These are phyloP conservation scores for Oncorhynchus mykiss DNA, from an alignment of 2,113 vertebrate genomes.

Conservation along the genomic window DNA sequence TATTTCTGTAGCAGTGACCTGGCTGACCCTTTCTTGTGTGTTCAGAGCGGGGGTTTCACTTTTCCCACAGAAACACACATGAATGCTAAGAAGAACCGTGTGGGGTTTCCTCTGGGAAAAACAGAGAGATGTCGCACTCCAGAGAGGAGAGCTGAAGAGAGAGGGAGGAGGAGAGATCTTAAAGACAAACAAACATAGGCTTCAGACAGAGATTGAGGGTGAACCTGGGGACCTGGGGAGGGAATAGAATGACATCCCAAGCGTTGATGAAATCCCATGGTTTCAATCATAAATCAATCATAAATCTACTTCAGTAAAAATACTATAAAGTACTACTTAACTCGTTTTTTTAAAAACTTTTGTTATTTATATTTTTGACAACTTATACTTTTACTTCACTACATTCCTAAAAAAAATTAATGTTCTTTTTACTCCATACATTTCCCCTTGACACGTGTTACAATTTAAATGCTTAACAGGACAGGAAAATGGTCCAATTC, in stretches of 20 bases:
- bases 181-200: neutral
- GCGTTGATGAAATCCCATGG: constrained; percentile 19
- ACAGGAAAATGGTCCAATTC: no score
- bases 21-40: constrained; percentile 31
- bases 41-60: constrained; percentile 11
- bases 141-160: neutral
- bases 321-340: no score
- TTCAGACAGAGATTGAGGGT: neutral
- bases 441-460: no score
- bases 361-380: no score
- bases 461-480: no score
- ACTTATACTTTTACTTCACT: no score
- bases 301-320: constrained; percentile 11
- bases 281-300: constrained; percentile 39
- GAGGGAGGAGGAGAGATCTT: neutral
- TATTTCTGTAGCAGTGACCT: constrained; percentile 29
- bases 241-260: neutral
- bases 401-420: no score
- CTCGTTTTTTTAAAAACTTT: no score
- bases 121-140: no score
- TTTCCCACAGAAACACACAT: constrained; percentile 39
- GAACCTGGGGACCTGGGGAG: neutral
- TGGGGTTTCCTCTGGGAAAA: neutral
- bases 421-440: no score
- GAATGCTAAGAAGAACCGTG: neutral